phyloP scores from a whole-genome alignment of 2,888 invertebrate species.

The Linyphia triangularis region DNA sequence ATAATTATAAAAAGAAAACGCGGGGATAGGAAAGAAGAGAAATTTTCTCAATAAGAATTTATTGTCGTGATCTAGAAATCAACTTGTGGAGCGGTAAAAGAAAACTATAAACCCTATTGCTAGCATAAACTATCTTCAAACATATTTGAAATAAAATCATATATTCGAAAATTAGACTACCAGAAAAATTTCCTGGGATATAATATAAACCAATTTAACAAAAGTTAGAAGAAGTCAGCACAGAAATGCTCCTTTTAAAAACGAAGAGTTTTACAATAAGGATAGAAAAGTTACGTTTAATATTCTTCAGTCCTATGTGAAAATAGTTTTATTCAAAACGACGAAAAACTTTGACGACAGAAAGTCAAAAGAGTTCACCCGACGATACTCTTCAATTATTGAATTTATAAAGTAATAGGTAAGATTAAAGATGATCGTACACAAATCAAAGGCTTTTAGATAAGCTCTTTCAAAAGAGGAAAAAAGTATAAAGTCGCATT shows the following conservation, averaged over 20 bases:
- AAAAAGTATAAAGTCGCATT: constrained; percentile 18
- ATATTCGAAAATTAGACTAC: too few species aligned
- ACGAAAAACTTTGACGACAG: constrained; percentile 30
- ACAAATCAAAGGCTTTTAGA: constrained; percentile 61
- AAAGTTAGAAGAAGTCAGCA: too few species aligned
- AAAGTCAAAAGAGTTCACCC: constrained; percentile 11
- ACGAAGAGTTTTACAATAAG: neutral
- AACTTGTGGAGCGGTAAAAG: constrained; percentile 55
- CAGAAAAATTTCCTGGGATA: too few species aligned
- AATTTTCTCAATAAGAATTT: constrained; percentile 10
- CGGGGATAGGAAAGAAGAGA: constrained; percentile 17
- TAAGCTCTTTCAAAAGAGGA: constrained; percentile 20
- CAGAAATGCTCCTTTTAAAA: too few species aligned
- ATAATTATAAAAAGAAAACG: constrained; percentile 17
- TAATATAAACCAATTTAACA: too few species aligned
- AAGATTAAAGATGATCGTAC: constrained; percentile 43
- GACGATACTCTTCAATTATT: constrained; percentile 53
- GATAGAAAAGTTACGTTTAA: neutral
- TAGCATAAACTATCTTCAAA: too few species aligned
- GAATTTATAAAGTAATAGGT: constrained; percentile 39
- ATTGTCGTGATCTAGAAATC: constrained; percentile 23
- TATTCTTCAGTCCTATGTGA: neutral
- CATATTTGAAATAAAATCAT: too few species aligned
- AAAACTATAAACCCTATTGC: constrained; percentile 45
- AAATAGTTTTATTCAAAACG: neutral